These are phyloP conservation scores for Ceriagrion tenellum DNA, from an alignment of 2,888 invertebrate genomes.

Conservation along the genomic window DNA sequence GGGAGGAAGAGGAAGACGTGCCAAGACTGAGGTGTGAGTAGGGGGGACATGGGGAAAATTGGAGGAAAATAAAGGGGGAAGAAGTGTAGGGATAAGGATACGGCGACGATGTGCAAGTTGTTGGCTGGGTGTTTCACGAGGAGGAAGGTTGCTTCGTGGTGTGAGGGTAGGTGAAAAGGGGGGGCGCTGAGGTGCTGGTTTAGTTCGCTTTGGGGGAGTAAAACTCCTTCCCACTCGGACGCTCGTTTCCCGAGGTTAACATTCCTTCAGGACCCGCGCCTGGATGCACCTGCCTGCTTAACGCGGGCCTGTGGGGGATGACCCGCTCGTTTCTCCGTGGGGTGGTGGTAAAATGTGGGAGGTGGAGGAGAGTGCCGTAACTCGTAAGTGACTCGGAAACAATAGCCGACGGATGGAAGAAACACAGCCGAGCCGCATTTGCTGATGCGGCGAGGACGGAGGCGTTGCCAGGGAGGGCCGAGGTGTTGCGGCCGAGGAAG, in stretches of 20 bases:
- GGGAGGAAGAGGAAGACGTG: background rate
- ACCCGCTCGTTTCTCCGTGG: background rate
- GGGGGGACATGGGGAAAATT: background rate
- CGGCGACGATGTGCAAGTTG: background rate
- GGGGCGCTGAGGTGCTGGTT: background rate
- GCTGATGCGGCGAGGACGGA: background rate
- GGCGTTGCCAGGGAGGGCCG: background rate
- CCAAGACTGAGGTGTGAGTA: background rate
- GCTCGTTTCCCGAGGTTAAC: constrained; percentile 9
- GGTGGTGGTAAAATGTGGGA: background rate
- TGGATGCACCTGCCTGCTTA: background rate
- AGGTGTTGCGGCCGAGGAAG: background rate
- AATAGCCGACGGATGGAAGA: background rate
- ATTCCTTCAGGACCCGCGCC: background rate
- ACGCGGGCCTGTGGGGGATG: background rate
- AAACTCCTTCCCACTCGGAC: background rate
- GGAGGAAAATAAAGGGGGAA: background rate
- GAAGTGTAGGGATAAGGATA: background rate
- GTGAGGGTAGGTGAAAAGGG: background rate
- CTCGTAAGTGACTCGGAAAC: constrained; percentile 13
- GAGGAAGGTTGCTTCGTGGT: background rate
- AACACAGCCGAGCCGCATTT: background rate
- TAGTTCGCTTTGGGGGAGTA: background rate
- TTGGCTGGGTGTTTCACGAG: background rate
- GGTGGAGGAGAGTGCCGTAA: background rate